Percentiles rank a stretch among this genome's conserved stretches.
Conservation (phyloP, 1,140 invertebrate genomes). For the Anastrepha ludens region DNA sequence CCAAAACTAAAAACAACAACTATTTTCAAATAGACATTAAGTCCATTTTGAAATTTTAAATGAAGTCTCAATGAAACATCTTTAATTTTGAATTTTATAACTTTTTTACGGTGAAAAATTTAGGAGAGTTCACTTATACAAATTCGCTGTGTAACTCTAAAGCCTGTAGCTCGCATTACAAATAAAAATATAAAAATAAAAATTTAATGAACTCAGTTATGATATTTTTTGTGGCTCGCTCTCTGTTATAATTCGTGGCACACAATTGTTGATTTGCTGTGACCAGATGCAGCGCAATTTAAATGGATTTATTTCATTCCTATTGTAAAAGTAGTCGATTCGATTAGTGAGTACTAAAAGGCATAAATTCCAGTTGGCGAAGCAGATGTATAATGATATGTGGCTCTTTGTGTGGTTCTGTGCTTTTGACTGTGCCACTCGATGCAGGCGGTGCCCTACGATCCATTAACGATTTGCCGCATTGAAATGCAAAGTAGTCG, state of each 20-base stretch:
- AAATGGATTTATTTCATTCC: constrained; percentile 46
- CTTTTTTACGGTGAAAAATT: too few relatives aligned
- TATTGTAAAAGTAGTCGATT: constrained; percentile 28
- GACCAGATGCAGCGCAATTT: background rate
- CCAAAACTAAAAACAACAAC: too few relatives aligned
- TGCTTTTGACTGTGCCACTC: background rate
- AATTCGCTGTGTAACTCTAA: background rate
- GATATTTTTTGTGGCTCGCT: background rate
- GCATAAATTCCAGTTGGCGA: background rate
- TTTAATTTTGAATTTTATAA: too few relatives aligned
- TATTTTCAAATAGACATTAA: too few relatives aligned
- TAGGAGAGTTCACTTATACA: too few relatives aligned
- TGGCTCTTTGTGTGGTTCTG: background rate
- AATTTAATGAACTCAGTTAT: background rate
- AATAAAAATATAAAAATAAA: background rate
- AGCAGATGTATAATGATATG: constrained; percentile 14
- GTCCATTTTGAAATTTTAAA: too few relatives aligned
- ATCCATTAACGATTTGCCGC: constrained; percentile 26
- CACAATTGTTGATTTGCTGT: constrained; percentile 33
- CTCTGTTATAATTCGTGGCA: background rate
- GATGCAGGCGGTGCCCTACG: constrained; percentile 2
- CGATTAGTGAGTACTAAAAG: constrained; percentile 20
- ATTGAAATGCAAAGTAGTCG: background rate
- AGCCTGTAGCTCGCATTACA: background rate
- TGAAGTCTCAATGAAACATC: too few relatives aligned